phyloP scores from a whole-genome alignment of 2,113 vertebrate species.

The Pipra filicauda region DNA sequence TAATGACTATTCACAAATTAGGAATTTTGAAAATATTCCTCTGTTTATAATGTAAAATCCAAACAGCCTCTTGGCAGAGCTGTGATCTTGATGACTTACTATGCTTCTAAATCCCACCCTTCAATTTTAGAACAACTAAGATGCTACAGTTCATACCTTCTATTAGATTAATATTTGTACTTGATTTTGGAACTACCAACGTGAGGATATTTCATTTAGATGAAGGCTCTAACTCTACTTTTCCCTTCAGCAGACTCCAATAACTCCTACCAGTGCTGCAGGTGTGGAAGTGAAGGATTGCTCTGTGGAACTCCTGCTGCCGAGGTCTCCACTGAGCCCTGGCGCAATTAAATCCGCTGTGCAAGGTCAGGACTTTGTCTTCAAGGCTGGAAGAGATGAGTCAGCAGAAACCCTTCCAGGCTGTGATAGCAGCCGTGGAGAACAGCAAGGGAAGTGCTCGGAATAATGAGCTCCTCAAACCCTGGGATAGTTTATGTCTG shows the following conservation, averaged over 20 bases:
- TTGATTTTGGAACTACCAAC: neutral
- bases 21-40: neutral
- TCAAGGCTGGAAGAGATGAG: slow-evolving; percentile 33
- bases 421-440: slow-evolving; percentile 17
- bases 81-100: neutral
- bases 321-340: slow-evolving; percentile 13
- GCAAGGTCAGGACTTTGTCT: slow-evolving; percentile 61
- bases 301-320: slow-evolving; percentile 6
- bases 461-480: slow-evolving; percentile 57
- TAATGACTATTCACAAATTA: neutral
- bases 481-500: neutral
- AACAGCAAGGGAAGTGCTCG: slow-evolving; percentile 37
- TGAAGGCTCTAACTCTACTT: neutral
- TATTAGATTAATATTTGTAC: neutral
- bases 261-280: slow-evolving; percentile 3
- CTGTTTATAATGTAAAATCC: neutral
- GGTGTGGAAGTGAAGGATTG: slow-evolving; percentile 37
- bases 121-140: neutral
- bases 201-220: neutral
- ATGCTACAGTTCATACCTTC: neutral
- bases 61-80: neutral
- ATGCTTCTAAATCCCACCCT: neutral
- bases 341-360: neutral
- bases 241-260: slow-evolving; percentile 3
- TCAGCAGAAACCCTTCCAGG: slow-evolving; percentile 56